Percentiles rank a stretch among this genome's conserved stretches.
Evolutionary conservation across 2,888 invertebrate species (phyloP).

Genomic region (Cheilosia urbana): DNA sequence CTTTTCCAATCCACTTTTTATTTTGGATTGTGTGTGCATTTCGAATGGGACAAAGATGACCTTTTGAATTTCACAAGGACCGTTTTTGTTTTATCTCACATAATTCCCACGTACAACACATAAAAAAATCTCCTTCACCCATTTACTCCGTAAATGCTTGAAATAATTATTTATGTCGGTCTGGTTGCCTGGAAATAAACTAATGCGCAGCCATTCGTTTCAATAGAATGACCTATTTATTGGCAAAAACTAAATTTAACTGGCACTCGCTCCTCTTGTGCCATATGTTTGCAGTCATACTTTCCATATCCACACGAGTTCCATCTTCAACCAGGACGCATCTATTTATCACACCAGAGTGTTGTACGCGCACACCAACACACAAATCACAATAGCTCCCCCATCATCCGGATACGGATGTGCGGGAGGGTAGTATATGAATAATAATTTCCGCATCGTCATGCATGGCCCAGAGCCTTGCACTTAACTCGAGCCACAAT

Average conservation of each 20-base stretch:
- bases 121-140: neutral
- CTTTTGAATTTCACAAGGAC: no score
- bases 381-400: constrained; percentile 30
- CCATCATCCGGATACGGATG: constrained; percentile 25
- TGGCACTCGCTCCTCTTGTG: neutral
- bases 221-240: constrained; percentile 40
- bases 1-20: no score
- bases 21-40: no score
- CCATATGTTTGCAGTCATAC: constrained; percentile 22
- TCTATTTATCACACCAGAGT: constrained; percentile 31
- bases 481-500: constrained; percentile 45
- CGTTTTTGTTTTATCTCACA: neutral
- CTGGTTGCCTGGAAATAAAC: constrained; percentile 24
- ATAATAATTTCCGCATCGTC: constrained; percentile 53
- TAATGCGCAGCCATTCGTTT: constrained; percentile 37
- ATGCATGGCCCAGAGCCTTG: constrained; percentile 46
- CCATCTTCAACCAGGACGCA: constrained; percentile 38
- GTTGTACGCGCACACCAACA: constrained; percentile 20
- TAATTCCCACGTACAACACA: neutral
- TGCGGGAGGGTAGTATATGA: constrained; percentile 19
- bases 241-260: constrained; percentile 33
- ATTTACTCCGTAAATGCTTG: constrained; percentile 7
- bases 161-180: constrained; percentile 34
- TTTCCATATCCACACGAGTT: neutral
- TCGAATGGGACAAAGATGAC: no score